Conservation (phyloP, 1,140 invertebrate genomes). For the Sweltsa coloradensis region DNA sequence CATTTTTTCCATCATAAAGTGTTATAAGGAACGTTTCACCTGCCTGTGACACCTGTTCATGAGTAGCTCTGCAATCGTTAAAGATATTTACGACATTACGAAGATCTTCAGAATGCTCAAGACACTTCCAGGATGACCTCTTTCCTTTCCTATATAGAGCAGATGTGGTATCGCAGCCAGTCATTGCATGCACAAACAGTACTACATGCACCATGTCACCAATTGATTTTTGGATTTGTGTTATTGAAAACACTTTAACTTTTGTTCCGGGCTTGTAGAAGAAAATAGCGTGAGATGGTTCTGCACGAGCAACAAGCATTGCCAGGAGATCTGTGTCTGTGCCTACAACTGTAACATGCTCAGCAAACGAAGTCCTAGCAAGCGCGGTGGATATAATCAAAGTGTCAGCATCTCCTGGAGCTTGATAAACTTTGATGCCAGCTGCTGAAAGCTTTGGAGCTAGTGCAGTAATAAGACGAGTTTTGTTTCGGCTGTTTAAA, state of each 20-base stretch:
- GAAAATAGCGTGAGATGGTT: not conserved
- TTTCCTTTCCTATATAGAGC: conserved; percentile 5
- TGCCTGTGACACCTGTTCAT: no score
- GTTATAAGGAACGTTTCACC: no score
- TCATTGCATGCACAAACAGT: conserved; percentile 1
- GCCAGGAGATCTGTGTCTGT: not conserved
- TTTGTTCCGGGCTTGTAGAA: not conserved
- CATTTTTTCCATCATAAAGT: no score
- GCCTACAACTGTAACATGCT: conserved; percentile 1
- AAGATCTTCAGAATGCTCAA: no score
- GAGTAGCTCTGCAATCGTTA: no score
- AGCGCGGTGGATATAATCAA: conserved; percentile 9
- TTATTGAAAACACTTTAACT: conserved; percentile 1
- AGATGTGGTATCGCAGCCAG: conserved; percentile 6
- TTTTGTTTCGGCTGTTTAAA: conserved; percentile 13
- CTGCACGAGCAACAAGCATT: not conserved
- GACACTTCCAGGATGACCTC: no score
- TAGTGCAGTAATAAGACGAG: conserved; percentile 12
- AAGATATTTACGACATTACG: no score
- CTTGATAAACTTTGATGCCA: conserved; percentile 4
- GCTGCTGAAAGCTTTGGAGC: not conserved
- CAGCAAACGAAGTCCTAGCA: not conserved
- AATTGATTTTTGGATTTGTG: conserved; percentile 1
- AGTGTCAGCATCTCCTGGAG: conserved; percentile 11
- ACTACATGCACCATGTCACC: not conserved